A percentile compares a stretch with the other conserved stretches of the same genome.
Evolutionary conservation across 2,888 invertebrate genomes (phyloP).

Genomic region (Adela reaumurella): DNA sequence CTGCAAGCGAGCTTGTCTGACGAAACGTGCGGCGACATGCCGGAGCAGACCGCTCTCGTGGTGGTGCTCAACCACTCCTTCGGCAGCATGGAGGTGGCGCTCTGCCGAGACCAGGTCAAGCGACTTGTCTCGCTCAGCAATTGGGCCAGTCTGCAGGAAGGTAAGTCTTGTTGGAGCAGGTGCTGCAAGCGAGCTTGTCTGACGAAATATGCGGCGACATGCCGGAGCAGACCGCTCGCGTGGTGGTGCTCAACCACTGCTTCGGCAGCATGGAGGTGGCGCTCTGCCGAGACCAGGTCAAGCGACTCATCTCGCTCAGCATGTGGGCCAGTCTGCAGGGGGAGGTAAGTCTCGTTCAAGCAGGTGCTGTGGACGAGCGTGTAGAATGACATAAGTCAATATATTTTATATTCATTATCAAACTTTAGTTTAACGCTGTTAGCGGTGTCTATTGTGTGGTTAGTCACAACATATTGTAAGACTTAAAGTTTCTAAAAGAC

Average conservation of each 20-base stretch:
- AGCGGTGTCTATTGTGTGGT: no score
- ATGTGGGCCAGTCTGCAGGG: constrained; percentile 22
- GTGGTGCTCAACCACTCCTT: constrained; percentile 88
- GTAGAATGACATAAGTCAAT: constrained; percentile 43
- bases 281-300: constrained; percentile 88
- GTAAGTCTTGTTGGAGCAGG: constrained; percentile 49
- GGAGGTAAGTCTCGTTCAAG: constrained; percentile 23
- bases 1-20: constrained; percentile 70
- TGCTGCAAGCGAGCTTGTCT: constrained; percentile 69
- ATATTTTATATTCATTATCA: neutral
- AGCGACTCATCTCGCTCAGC: constrained; percentile 84
- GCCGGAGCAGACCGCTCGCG: constrained; percentile 65
- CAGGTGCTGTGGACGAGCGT: constrained; percentile 76
- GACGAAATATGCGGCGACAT: constrained; percentile 46
- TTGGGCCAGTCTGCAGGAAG: neutral
- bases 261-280: constrained; percentile 97
- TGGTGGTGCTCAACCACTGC: constrained; percentile 79
- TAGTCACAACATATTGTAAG: no score
- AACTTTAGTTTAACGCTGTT: no score
- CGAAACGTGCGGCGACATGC: constrained; percentile 38
- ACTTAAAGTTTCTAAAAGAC: no score
- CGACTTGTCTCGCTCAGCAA: constrained; percentile 84
- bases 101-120: constrained; percentile 90
- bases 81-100: constrained; percentile 93
- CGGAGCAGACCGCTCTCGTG: constrained; percentile 64